phyloP scores from a whole-genome alignment of 2,888 invertebrate species.

The Troides aeacus region DNA sequence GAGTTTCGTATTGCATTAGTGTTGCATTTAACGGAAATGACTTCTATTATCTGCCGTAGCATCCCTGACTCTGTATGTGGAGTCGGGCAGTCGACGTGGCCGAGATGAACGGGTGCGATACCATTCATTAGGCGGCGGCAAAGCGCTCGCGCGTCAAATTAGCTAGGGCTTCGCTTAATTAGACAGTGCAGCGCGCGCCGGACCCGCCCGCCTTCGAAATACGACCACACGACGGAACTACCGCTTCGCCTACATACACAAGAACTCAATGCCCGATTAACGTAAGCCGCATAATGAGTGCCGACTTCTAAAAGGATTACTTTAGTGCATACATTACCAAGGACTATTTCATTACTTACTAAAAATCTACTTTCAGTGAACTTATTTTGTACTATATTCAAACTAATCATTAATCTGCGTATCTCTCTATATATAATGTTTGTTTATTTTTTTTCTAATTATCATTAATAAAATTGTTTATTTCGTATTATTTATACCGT shows the following conservation, averaged over 20 bases:
- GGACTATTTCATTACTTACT: not conserved
- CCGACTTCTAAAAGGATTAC: slow-evolving; percentile 15
- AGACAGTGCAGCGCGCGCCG: slow-evolving; percentile 52
- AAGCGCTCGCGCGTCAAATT: slow-evolving; percentile 74
- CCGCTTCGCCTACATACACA: slow-evolving; percentile 3
- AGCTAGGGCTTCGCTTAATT: slow-evolving; percentile 71
- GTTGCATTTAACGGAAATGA: slow-evolving; percentile 41
- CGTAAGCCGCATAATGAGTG: slow-evolving; percentile 14
- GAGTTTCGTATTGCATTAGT: slow-evolving; percentile 33
- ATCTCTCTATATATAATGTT: no score
- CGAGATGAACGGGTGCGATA: slow-evolving; percentile 78
- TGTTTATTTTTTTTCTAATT: no score
- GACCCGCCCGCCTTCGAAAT: slow-evolving; percentile 39
- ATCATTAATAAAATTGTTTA: no score
- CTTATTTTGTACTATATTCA: no score
- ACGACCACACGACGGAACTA: slow-evolving; percentile 28
- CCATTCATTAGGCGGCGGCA: slow-evolving; percentile 73
- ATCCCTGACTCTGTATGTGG: slow-evolving; percentile 48
- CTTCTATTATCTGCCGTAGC: slow-evolving; percentile 59
- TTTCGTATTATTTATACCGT: no score
- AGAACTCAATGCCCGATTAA: slow-evolving; percentile 19
- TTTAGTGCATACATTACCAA: not conserved
- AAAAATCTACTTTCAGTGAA: no score
- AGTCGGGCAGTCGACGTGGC: slow-evolving; percentile 52
- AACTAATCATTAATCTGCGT: no score